Evolutionary conservation across 1,140 invertebrate species (phyloP).

Genomic region (Drosophila auraria): DNA sequence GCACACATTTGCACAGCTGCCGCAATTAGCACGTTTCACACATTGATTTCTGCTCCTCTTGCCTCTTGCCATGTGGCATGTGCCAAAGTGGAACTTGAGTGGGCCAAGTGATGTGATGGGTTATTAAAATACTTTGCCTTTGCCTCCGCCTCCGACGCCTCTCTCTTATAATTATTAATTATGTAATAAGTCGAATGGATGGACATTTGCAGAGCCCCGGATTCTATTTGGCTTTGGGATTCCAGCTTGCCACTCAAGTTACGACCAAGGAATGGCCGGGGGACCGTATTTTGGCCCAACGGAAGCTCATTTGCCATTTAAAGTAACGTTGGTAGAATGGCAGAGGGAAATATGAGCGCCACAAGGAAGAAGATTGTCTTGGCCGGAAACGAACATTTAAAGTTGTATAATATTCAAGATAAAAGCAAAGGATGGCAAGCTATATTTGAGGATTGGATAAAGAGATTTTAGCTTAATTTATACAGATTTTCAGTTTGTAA

Average conservation of each 20-base stretch:
- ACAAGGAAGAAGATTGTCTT: neutral
- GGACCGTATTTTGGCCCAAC: neutral
- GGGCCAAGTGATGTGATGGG: conserved; percentile 44
- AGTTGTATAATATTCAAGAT: conserved; percentile 23
- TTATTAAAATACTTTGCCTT: conserved; percentile 71
- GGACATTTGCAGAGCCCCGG: conserved; percentile 40
- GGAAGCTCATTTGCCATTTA: conserved; percentile 51
- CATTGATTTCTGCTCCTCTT: conserved; percentile 63
- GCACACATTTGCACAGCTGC: conserved; percentile 81
- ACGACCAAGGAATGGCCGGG: neutral
- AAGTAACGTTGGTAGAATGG: conserved; percentile 9
- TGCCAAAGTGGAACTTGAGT: conserved; percentile 39
- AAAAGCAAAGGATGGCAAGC: neutral
- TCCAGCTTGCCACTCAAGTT: conserved; percentile 26
- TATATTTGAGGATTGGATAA: neutral
- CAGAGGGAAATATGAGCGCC: conserved; percentile 1
- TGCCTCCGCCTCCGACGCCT: neutral
- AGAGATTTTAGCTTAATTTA: neutral
- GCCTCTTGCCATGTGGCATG: conserved; percentile 16
- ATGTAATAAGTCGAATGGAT: conserved; percentile 71
- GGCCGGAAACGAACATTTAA: conserved; percentile 41
- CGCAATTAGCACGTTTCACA: conserved; percentile 82
- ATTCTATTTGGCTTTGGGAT: conserved; percentile 57
- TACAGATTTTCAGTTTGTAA: too few relatives aligned
- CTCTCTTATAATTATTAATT: conserved; percentile 73